Evolutionary conservation across 2,113 vertebrate species (phyloP), one percentile per base, ranked within the genome.

Genomic region (Neopipo cinnamomea): DNA sequence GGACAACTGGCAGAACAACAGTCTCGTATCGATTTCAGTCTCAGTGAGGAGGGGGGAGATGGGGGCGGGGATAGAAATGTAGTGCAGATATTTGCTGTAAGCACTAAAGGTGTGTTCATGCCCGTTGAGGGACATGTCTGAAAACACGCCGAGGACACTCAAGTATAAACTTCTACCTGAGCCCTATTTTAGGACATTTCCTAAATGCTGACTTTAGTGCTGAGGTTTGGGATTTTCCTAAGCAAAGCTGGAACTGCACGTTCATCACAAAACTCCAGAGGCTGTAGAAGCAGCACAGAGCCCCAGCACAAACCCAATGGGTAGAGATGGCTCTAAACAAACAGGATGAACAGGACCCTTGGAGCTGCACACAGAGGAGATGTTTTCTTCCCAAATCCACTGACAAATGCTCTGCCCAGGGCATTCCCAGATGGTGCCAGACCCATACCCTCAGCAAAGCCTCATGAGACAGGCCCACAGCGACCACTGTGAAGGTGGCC

Each of bases 1-100:
- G 70, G 65, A 12, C 10, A 74, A 37, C 13, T 21, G 66, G 30
- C 20, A 2, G 33, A 71, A 52, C 8, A 2, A 56, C 53, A 59
- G 44, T 3, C 28, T 28, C 6, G 2, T 42, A 39, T 11, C 0
- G 0, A 35, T 23, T 62, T 46, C 3, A 2, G 75, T 14, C 39
- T 13, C 87, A 75, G 56, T 4, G 14, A 83, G 42, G 53, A n/a
- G 31, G 5, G 33, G 8, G 19, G 18, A 81, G 24, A 16, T 44
- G 17, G 2, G 8, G 30, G 16, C 30, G n/a, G 61, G 21, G 30
- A 15, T 8, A 53, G 24, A 76, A 80, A 76, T 21, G 35, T 1
- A 59, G 30, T 10, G 4, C 2, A 39, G n/a, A 6, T 49, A 81
- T 19, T 52, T 52, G 30, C 62, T 65, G 0, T 17, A 14, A 65